These are phyloP conservation scores for Cynodonichthys magdalenae DNA, from an alignment of 2,797 vertebrate species.

Conservation along the genomic window DNA sequence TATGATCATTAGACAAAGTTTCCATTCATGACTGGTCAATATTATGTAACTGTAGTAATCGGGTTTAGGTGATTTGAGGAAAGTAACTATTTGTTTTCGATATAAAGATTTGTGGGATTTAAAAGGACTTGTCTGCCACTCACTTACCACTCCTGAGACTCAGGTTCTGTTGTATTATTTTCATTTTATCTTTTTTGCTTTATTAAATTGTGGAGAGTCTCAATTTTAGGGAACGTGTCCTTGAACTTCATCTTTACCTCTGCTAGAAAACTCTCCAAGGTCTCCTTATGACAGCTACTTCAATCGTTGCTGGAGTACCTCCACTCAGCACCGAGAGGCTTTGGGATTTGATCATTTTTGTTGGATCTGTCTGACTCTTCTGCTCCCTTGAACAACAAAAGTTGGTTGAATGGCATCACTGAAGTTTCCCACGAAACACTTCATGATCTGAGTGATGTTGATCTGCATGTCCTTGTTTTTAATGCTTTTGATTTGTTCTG, in stretches of 20 bases:
- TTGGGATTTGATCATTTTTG: slow-evolving; percentile 45
- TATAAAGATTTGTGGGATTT: slow-evolving; percentile 11
- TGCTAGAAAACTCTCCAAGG: slow-evolving; percentile 28
- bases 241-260: slow-evolving; percentile 27
- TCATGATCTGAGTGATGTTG: background rate
- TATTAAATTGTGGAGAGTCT: slow-evolving; percentile 8
- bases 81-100: slow-evolving; percentile 11
- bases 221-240: slow-evolving; percentile 23
- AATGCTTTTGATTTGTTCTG: slow-evolving; percentile 3
- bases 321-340: slow-evolving; percentile 16
- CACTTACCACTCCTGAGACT: background rate
- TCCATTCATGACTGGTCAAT: background rate
- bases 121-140: slow-evolving; percentile 5
- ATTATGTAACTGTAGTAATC: background rate
- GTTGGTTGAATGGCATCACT: background rate
- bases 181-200: slow-evolving; percentile 22
- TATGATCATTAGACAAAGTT: no score
- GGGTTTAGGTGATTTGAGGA: no score
- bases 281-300: slow-evolving; percentile 43
- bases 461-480: slow-evolving; percentile 1
- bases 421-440: background rate
- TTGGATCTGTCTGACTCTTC: slow-evolving; percentile 24
- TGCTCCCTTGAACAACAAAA: slow-evolving; percentile 8
- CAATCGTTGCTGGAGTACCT: slow-evolving; percentile 27
- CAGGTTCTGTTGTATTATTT: slow-evolving; percentile 18